Evolutionary conservation across 2,113 vertebrate genomes (phyloP), one percentile per base, ranked within the genome.

Genomic region (Tupaia chinensis): DNA sequence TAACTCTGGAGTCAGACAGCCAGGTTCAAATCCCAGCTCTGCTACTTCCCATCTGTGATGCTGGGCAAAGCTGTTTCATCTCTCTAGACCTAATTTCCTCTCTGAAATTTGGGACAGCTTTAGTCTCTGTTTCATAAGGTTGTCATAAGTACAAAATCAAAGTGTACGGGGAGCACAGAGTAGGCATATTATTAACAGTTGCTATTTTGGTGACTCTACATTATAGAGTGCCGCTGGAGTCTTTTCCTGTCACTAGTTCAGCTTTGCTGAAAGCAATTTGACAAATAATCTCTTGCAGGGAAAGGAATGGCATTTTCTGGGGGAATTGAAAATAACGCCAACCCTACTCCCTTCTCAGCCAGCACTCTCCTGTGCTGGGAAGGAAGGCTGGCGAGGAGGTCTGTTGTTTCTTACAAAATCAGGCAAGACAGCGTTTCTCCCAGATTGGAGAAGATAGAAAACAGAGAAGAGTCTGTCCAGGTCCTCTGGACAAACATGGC

Each of bases 231-330:
- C 73, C 76, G 23, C 84, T 87, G 27, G 25, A 88, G 88, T 87
- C 86, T 74, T 87, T 93, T 92, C 81, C 93, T 79, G 27, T 93
- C 93, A n/a, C 74, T 84, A 70, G 69, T 16, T 95, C 54, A 86
- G 89, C 79, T 95, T 87, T 81, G 53, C 87, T 95, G 84, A 95
- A 87, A 91, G 93, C 77, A 91, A 44, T 91, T 78, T 96, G 96
- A 87, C 89, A 96, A 92, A 81, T 25, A 87, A 70, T 68, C 81
- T 80, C 80, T 95, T 76, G n/a, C 69, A n/a, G 69, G 78, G 79
- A 65, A 94, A 77, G 86, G 91, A 91, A 92, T n/a, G 72, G 56
- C 81, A 17, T 78, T 94, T 89, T 92, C 87, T 78, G 83, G 72
- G 77, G 84, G 56, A 96, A 94, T 0, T 87, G 86, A 94, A 96